Conservation (phyloP, 2,888 invertebrate genomes). For the Dynastes tityus region DNA sequence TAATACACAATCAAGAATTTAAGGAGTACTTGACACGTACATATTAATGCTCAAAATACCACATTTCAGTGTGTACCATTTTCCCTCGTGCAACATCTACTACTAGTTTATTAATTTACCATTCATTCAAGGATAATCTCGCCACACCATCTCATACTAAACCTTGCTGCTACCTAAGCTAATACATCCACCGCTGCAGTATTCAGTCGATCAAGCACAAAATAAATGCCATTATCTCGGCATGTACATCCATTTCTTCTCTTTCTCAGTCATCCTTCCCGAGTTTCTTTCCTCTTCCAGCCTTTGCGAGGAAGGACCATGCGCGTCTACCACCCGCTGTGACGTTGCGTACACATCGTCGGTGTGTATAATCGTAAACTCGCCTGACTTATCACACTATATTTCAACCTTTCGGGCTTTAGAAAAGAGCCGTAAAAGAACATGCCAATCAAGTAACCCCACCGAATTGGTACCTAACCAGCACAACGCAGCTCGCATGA, state of each 20-base stretch:
- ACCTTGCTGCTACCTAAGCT: not conserved
- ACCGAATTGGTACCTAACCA: not conserved
- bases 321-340: not conserved
- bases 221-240: conserved; percentile 33
- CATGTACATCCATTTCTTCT: not conserved
- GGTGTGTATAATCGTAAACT: conserved; percentile 28
- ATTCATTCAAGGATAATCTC: conserved; percentile 2
- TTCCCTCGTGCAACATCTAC: not conserved
- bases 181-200: not conserved
- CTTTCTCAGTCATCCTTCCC: not conserved
- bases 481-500: not conserved
- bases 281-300: conserved; percentile 4
- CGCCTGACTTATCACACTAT: conserved; percentile 33
- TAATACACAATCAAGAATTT: too few species aligned
- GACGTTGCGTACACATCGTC: conserved; percentile 4
- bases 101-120: not conserved
- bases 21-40: too few species aligned
- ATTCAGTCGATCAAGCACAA: conserved; percentile 7
- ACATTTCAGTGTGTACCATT: too few species aligned
- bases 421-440: conserved; percentile 13
- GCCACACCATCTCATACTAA: not conserved
- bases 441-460: not conserved
- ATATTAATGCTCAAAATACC: too few species aligned
- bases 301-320: not conserved
- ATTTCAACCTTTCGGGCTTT: conserved; percentile 27